Conservation (phyloP, 2,113 vertebrate species). For the Menidia beryllina region DNA sequence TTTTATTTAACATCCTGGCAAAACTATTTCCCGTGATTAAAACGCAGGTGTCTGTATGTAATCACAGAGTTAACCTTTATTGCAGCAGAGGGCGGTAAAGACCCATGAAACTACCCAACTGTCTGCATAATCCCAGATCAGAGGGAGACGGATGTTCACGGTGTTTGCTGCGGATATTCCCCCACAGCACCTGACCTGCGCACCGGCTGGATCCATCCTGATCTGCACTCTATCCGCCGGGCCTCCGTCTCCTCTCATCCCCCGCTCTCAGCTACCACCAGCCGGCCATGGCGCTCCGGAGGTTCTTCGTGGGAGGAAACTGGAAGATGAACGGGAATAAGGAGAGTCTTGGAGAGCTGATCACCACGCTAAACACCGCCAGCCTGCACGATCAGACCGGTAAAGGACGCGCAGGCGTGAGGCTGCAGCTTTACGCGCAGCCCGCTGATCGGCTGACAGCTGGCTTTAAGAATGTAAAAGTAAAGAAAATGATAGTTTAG, state of each 20-base stretch:
- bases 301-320: slow-evolving; percentile 92
- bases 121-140: background rate
- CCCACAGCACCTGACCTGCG: slow-evolving; percentile 19
- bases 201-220: background rate
- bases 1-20: too few species aligned
- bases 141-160: background rate
- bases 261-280: background rate
- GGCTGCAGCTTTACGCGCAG: background rate
- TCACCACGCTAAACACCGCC: slow-evolving; percentile 84
- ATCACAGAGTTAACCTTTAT: background rate
- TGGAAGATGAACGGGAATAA: slow-evolving; percentile 94
- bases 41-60: too few species aligned
- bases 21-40: too few species aligned
- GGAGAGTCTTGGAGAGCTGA: slow-evolving; percentile 85
- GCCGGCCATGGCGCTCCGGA: slow-evolving; percentile 73
- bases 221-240: background rate
- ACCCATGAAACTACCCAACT: fast-evolving
- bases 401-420: background rate
- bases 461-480: background rate
- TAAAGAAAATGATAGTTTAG: too few species aligned
- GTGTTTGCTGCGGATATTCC: slow-evolving; percentile 1
- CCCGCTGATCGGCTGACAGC: background rate
- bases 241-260: background rate
- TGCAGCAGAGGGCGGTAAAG: slow-evolving; percentile 43
- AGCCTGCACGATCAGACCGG: slow-evolving; percentile 86